These are phyloP conservation scores for Tenualosa thibaudeaui DNA, from an alignment of 2,797 vertebrate species.

Conservation along the genomic window DNA sequence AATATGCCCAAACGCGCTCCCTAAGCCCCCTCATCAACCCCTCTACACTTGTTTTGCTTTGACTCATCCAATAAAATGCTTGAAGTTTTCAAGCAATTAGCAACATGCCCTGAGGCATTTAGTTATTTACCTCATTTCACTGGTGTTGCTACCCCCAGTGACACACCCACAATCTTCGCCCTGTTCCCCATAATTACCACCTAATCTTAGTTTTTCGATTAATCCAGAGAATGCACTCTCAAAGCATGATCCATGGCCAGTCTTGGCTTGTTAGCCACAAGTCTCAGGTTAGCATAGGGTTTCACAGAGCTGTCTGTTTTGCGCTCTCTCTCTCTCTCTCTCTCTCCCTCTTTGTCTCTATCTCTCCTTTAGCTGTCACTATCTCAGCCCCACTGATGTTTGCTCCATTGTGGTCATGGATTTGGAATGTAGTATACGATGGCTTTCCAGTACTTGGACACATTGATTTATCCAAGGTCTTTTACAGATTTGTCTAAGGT, in stretches of 20 bases:
- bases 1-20: background rate
- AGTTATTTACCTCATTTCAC: background rate
- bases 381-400: background rate
- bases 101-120: background rate
- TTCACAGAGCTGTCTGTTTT: background rate
- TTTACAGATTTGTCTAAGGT: background rate
- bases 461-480: background rate
- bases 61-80: background rate
- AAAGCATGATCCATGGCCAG: background rate
- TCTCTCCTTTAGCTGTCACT: constrained; percentile 28
- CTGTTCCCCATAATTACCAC: background rate
- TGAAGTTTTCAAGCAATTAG: background rate
- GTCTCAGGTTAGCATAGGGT: background rate
- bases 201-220: background rate
- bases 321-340: constrained; percentile 2
- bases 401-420: background rate
- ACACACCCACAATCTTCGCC: background rate
- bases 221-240: background rate
- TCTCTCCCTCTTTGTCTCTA: constrained; percentile 15
- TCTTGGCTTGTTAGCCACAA: background rate
- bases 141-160: background rate
- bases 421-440: constrained; percentile 5
- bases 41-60: background rate
- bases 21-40: background rate
- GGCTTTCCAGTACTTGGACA: background rate